Evolutionary conservation across 2,888 invertebrate genomes (phyloP).

Genomic region (Drosophila emarginata): DNA sequence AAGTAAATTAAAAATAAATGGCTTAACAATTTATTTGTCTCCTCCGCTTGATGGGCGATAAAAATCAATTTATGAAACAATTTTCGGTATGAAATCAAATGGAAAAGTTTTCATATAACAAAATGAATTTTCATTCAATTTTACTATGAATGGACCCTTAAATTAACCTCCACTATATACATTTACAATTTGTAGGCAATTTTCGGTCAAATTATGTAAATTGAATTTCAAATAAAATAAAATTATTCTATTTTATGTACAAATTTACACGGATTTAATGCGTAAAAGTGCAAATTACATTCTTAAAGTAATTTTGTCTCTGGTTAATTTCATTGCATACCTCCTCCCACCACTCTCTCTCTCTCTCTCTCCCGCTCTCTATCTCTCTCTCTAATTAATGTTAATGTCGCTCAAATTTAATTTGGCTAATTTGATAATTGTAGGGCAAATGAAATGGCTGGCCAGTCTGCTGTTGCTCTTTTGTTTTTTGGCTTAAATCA

Average conservation of each 20-base stretch:
- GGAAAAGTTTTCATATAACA: neutral
- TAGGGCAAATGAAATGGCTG: neutral
- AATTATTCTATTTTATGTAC: neutral
- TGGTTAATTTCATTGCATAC: neutral
- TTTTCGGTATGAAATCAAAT: neutral
- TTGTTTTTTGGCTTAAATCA: neutral
- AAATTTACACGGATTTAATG: neutral
- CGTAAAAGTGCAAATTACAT: neutral
- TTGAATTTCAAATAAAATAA: neutral
- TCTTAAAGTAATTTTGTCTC: neutral
- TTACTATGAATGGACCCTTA: neutral
- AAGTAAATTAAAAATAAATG: conserved; percentile 6
- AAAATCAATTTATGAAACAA: neutral
- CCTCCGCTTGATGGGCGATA: neutral
- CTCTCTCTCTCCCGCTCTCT: no score
- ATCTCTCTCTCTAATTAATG: neutral
- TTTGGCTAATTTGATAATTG: conserved; percentile 9
- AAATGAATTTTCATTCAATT: neutral
- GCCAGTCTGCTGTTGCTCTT: neutral
- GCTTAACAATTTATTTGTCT: conserved; percentile 5
- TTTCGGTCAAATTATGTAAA: neutral
- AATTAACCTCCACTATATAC: neutral
- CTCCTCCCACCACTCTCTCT: no score
- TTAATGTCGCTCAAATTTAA: neutral
- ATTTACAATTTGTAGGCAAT: neutral